Percentiles rank a stretch among this genome's conserved stretches.
Conservation (phyloP, 2,888 invertebrate genomes). For the Melinopterus prodromus region DNA sequence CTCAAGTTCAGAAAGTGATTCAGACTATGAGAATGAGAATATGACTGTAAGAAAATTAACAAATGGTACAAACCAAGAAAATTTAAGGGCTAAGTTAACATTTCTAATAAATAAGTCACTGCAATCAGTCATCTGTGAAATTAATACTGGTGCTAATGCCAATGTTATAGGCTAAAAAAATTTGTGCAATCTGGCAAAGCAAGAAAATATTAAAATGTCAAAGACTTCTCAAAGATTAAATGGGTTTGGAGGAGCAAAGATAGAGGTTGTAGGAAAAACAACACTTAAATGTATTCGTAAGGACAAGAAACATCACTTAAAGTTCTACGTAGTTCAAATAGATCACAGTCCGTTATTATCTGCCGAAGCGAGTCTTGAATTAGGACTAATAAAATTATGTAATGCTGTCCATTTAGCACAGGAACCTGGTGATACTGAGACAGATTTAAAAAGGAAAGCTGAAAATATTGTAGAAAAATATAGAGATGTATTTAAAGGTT, state of each 20-base stretch:
- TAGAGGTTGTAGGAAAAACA: constrained; percentile 21
- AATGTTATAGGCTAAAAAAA: constrained; percentile 17
- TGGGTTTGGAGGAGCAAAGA: constrained; percentile 23
- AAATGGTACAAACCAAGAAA: not conserved
- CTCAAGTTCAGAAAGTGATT: constrained; percentile 5
- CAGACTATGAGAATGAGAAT: constrained; percentile 5
- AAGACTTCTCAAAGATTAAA: constrained; percentile 15
- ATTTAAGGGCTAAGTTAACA: not conserved
- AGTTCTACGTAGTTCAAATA: constrained; percentile 27
- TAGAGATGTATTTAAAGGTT: constrained; percentile 31
- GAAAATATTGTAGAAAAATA: constrained; percentile 29
- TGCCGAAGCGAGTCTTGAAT: constrained; percentile 26
- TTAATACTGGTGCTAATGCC: constrained; percentile 28
- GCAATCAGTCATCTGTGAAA: constrained; percentile 12
- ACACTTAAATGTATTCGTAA: constrained; percentile 17
- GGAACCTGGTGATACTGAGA: not conserved
- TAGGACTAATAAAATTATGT: constrained; percentile 29
- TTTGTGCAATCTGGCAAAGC: constrained; percentile 9
- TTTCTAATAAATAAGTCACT: not conserved
- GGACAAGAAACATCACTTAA: constrained; percentile 20
- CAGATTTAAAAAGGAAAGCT: constrained; percentile 14
- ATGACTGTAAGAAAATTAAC: not conserved
- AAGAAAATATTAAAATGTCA: not conserved
- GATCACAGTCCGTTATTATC: constrained; percentile 30
- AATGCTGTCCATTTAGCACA: constrained; percentile 14